These are phyloP conservation scores for Sceliomorpha sp. DNA, from an alignment of 2,888 invertebrate genomes.

Conservation along the genomic window DNA sequence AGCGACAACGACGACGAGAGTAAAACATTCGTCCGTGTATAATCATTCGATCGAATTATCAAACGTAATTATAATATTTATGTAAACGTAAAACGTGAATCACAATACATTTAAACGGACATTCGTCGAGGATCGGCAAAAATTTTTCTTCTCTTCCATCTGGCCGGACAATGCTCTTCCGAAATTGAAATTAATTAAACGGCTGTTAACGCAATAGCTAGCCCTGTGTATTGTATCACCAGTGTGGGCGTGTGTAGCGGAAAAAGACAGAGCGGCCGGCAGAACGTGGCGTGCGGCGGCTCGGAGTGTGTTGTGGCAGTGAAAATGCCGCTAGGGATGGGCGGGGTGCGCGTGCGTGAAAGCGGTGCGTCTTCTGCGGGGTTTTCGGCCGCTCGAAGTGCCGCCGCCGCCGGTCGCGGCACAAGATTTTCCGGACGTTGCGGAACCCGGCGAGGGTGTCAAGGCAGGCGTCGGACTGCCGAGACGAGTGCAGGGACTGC, in stretches of 20 bases:
- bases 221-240: too few species aligned
- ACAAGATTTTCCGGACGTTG: slow-evolving; percentile 60
- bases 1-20: too few species aligned
- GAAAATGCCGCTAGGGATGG: slow-evolving; percentile 94
- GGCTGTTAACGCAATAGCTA: too few species aligned
- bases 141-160: too few species aligned
- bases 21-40: too few species aligned
- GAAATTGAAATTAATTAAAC: too few species aligned
- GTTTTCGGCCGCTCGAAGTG: slow-evolving; percentile 86
- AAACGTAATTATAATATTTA: too few species aligned
- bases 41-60: too few species aligned
- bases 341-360: slow-evolving; percentile 97
- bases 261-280: slow-evolving; percentile 92
- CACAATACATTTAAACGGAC: too few species aligned
- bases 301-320: slow-evolving; percentile 95
- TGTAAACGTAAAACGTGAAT: too few species aligned
- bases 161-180: too few species aligned
- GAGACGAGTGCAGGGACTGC: slow-evolving; percentile 74
- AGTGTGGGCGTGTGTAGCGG: slow-evolving; percentile 98
- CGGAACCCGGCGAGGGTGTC: slow-evolving; percentile 71
- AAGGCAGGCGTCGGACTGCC: slow-evolving; percentile 70
- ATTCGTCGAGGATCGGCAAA: too few species aligned
- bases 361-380: slow-evolving; percentile 91
- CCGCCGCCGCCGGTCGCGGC: slow-evolving; percentile 66
- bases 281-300: slow-evolving; percentile 96